Evolutionary conservation across 2,113 vertebrate species (phyloP).

Genomic region (Dicaeum eximium): DNA sequence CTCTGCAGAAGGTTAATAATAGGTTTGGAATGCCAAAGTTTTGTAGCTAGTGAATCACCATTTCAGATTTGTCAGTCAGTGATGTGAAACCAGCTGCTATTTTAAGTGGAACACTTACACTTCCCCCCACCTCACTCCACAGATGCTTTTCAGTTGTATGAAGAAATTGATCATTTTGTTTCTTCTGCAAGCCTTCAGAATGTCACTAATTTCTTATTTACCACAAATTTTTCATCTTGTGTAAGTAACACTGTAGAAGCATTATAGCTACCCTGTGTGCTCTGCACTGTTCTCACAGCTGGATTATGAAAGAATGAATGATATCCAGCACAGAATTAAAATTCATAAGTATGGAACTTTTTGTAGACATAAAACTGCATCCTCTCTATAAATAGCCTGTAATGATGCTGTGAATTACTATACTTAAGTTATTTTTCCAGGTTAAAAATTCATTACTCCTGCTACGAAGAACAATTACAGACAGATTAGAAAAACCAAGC

Average conservation of each 20-base stretch:
- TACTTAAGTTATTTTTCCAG: constrained; percentile 12
- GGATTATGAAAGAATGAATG: constrained; percentile 26
- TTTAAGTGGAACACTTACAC: not conserved
- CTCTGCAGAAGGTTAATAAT: constrained; percentile 49
- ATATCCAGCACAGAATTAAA: constrained; percentile 26
- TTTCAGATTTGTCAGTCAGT: constrained; percentile 40
- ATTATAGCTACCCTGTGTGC: not conserved
- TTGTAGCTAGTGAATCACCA: constrained; percentile 35
- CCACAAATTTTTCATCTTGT: not conserved
- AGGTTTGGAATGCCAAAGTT: constrained; percentile 33
- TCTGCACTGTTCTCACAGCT: constrained; percentile 26
- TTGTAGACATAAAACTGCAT: constrained; percentile 4
- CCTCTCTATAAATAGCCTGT: constrained; percentile 17
- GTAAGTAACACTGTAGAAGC: not conserved
- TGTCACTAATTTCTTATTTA: constrained; percentile 43
- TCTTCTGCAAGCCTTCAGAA: constrained; percentile 19
- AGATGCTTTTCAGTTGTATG: constrained; percentile 6
- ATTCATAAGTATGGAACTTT: not conserved
- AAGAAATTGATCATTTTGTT: constrained; percentile 27
- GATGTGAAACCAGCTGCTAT: constrained; percentile 49
- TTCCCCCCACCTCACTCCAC: not conserved
- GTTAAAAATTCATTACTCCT: constrained; percentile 26
- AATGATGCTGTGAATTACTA: constrained; percentile 6
- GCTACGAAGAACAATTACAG: not conserved
- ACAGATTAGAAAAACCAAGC: constrained; percentile 10